Percentiles rank a stretch among this genome's conserved stretches.
Evolutionary conservation across 2,888 invertebrate species (phyloP).

Genomic region (Cremastinae sp.): DNA sequence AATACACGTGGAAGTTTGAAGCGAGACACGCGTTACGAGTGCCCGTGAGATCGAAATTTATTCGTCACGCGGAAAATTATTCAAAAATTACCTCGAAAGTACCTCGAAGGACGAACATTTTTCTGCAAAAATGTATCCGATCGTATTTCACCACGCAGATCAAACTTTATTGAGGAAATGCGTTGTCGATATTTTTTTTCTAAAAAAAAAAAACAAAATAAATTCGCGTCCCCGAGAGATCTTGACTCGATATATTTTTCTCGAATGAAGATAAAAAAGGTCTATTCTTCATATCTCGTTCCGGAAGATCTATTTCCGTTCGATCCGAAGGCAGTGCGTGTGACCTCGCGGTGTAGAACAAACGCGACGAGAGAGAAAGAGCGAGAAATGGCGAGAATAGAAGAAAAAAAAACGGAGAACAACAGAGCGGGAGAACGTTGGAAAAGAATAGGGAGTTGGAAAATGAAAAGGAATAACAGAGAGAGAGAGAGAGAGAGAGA

Average conservation of each 20-base stretch:
- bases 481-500: slow-evolving; percentile 7
- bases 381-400: neutral
- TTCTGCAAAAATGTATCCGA: too few species aligned
- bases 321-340: slow-evolving; percentile 10
- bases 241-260: neutral
- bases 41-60: too few species aligned
- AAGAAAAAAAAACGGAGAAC: too few species aligned
- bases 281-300: slow-evolving; percentile 16
- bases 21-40: neutral
- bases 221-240: too few species aligned
- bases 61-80: too few species aligned
- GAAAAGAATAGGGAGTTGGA: too few species aligned
- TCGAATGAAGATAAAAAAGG: neutral
- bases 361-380: neutral
- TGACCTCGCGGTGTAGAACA: slow-evolving; percentile 34
- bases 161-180: neutral
- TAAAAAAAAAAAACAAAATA: too few species aligned
- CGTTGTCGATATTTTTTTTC: too few species aligned
- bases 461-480: neutral
- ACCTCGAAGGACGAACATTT: too few species aligned
- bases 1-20: neutral
- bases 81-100: too few species aligned
- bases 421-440: too few species aligned
- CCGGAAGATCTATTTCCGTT: slow-evolving; percentile 46
- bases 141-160: neutral